Conservation (phyloP, 2,113 vertebrate species). For the Bos javanicus region DNA sequence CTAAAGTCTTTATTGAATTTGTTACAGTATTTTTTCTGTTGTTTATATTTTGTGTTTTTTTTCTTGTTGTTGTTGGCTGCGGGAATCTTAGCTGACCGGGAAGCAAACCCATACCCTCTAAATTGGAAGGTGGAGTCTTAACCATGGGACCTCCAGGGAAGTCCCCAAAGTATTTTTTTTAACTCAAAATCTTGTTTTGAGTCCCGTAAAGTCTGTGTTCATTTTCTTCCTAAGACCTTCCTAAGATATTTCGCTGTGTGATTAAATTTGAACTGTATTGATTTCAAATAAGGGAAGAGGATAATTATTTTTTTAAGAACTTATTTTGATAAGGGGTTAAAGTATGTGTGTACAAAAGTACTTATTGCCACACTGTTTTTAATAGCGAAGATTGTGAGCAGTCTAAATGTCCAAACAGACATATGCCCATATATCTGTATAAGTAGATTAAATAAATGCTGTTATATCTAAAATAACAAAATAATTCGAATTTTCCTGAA, state of each 20-base stretch:
- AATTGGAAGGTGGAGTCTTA: not conserved
- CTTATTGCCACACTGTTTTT: not conserved
- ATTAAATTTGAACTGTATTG: slow-evolving; percentile 7
- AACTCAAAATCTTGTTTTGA: not conserved
- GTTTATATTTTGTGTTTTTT: not conserved
- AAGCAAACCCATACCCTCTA: not conserved
- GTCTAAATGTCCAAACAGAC: not conserved
- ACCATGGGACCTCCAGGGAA: not conserved
- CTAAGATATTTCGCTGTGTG: not conserved
- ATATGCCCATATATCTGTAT: not conserved
- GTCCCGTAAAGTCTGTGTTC: not conserved
- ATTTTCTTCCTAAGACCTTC: not conserved
- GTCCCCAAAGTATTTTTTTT: not conserved
- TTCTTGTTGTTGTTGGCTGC: too few species aligned
- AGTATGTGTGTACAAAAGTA: not conserved
- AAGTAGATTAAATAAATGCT: not conserved
- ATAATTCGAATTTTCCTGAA: not conserved
- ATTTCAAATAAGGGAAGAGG: not conserved
- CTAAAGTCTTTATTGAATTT: not conserved
- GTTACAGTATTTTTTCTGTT: not conserved
- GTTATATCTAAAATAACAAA: not conserved
- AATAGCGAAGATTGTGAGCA: not conserved
- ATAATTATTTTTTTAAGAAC: not conserved
- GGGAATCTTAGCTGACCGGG: not conserved
- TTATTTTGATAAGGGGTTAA: not conserved